phyloP scores from a whole-genome alignment of 1,140 invertebrate species.

The Caligus rogercresseyi region DNA sequence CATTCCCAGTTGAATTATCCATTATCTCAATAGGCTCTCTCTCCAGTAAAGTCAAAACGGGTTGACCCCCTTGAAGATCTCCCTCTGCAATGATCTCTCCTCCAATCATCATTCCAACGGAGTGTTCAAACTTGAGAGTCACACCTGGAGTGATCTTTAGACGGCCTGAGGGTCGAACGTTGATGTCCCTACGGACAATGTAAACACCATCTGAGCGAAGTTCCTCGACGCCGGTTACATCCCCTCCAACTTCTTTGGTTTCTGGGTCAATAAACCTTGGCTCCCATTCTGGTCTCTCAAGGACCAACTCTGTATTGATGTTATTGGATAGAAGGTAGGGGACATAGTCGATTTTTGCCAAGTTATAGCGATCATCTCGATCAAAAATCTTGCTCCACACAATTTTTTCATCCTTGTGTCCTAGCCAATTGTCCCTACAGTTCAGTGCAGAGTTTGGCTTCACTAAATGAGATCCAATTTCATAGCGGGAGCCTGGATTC shows the following conservation, averaged over 20 bases:
- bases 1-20: neutral
- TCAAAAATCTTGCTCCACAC: conserved; percentile 60
- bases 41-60: conserved; percentile 14
- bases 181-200: conserved; percentile 69
- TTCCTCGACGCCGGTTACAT: conserved; percentile 66
- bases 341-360: conserved; percentile 66
- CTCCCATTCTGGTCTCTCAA: conserved; percentile 43
- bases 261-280: conserved; percentile 49
- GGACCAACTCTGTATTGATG: conserved; percentile 31
- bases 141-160: conserved; percentile 69
- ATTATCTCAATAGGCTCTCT: neutral
- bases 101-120: conserved; percentile 76
- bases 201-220: conserved; percentile 52
- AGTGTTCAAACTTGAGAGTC: conserved; percentile 43
- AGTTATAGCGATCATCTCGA: conserved; percentile 72
- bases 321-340: conserved; percentile 66
- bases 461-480: conserved; percentile 82
- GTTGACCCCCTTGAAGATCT: conserved; percentile 20
- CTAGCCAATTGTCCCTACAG: conserved; percentile 84
- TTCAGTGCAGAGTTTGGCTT: conserved; percentile 86
- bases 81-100: conserved; percentile 50
- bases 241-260: conserved; percentile 56
- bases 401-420: conserved; percentile 50
- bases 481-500: conserved; percentile 72
- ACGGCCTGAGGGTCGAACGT: conserved; percentile 66